Conservation (phyloP, 2,113 vertebrate genomes). For the Chitala chitala region DNA sequence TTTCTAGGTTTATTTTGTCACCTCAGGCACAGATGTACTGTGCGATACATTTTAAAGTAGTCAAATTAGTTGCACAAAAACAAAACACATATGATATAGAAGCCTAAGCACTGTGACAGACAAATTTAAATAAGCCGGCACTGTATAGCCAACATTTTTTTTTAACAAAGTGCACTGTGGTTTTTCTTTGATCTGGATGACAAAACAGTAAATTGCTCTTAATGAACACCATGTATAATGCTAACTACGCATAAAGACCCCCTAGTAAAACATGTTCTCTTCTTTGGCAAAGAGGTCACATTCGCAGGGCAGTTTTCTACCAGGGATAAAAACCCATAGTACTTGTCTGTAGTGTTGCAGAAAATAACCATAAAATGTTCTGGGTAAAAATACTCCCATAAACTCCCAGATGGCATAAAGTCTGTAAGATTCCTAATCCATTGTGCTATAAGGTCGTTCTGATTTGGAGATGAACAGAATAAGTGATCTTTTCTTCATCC, state of each 20-base stretch:
- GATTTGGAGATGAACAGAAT: background rate
- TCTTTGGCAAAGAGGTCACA: too few relatives aligned
- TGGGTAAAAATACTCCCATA: background rate
- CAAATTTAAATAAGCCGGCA: too few relatives aligned
- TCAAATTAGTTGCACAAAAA: background rate
- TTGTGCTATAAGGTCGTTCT: background rate
- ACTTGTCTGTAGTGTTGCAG: background rate
- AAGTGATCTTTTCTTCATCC: too few relatives aligned
- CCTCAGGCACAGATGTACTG: background rate
- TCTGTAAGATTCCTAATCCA: background rate
- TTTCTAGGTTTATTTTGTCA: background rate
- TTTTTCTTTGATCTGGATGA: background rate
- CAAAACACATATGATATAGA: too few relatives aligned
- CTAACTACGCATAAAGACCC: too few relatives aligned
- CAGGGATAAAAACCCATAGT: too few relatives aligned
- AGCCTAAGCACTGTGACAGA: too few relatives aligned
- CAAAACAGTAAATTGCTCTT: background rate
- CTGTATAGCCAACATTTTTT: too few relatives aligned
- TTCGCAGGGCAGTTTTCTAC: background rate
- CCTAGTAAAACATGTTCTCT: too few relatives aligned
- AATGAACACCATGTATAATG: background rate
- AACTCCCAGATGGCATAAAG: background rate
- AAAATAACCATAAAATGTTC: background rate
- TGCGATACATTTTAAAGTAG: background rate
- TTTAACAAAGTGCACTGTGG: background rate